phyloP scores from a whole-genome alignment of 2,888 invertebrate species.

The Sarcophaga subvicina region DNA sequence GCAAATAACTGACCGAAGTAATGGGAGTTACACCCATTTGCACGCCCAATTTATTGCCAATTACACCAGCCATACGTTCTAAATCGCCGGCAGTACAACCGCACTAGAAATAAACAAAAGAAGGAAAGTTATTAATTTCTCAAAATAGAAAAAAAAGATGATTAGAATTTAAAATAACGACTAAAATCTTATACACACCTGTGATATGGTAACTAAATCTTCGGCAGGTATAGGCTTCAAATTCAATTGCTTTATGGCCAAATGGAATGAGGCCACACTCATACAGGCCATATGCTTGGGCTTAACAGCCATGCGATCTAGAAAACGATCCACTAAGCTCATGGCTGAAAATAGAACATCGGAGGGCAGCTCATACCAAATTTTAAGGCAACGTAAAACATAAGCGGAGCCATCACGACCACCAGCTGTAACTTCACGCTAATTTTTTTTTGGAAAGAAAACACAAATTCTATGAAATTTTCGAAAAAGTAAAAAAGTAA shows the following conservation, averaged over 20 bases:
- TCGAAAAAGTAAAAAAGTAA: background rate
- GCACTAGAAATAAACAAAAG: slow-evolving; percentile 83
- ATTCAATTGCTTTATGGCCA: slow-evolving; percentile 88
- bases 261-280: slow-evolving; percentile 92
- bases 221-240: slow-evolving; percentile 85
- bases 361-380: slow-evolving; percentile 92
- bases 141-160: background rate
- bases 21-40: slow-evolving; percentile 84
- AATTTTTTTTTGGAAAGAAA: slow-evolving; percentile 2
- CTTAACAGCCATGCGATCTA: slow-evolving; percentile 91
- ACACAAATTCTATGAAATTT: background rate
- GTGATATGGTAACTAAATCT: slow-evolving; percentile 85
- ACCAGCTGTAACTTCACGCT: slow-evolving; percentile 88
- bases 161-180: background rate
- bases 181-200: slow-evolving; percentile 73
- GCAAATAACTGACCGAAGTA: slow-evolving; percentile 87
- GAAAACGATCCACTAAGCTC: slow-evolving; percentile 90
- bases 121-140: background rate
- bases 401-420: slow-evolving; percentile 91
- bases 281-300: slow-evolving; percentile 94
- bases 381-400: slow-evolving; percentile 90
- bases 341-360: slow-evolving; percentile 90
- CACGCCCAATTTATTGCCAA: slow-evolving; percentile 89
- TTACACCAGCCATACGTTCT: slow-evolving; percentile 91
- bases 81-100: slow-evolving; percentile 93